phyloP scores from a whole-genome alignment of 2,113 vertebrate species.

The Hystrix cristata region DNA sequence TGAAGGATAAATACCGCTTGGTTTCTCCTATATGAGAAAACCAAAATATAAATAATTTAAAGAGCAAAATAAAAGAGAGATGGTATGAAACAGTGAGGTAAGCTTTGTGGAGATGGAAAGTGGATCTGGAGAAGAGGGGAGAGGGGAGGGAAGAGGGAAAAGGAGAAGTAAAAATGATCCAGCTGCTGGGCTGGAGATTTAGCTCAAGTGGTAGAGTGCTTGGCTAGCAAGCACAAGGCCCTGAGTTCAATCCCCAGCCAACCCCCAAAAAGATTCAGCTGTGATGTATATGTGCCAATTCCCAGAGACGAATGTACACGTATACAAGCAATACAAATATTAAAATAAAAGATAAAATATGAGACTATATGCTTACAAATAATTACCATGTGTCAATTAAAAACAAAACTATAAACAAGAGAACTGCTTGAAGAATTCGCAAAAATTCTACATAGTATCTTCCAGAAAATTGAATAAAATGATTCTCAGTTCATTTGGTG shows the following conservation, averaged over 20 bases:
- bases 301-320: background rate
- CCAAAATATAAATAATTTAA: background rate
- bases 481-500: background rate
- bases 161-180: background rate
- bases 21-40: background rate
- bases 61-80: background rate
- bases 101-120: background rate
- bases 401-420: background rate
- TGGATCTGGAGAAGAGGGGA: background rate
- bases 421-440: conserved; percentile 43
- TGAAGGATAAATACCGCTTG: background rate
- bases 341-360: background rate
- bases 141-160: background rate
- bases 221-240: too few relatives aligned
- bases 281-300: background rate
- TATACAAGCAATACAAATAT: background rate
- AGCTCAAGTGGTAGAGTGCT: too few relatives aligned
- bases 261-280: too few relatives aligned
- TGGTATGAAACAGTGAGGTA: background rate
- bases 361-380: background rate
- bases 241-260: too few relatives aligned
- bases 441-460: conserved; percentile 16
- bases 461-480: conserved; percentile 13
- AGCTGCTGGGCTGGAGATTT: background rate
- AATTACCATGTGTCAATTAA: background rate